Percentiles rank a stretch among this genome's conserved stretches.
These are phyloP conservation scores for Eupsilia transversa DNA, from an alignment of 2,888 invertebrate genomes.

Conservation along the genomic window DNA sequence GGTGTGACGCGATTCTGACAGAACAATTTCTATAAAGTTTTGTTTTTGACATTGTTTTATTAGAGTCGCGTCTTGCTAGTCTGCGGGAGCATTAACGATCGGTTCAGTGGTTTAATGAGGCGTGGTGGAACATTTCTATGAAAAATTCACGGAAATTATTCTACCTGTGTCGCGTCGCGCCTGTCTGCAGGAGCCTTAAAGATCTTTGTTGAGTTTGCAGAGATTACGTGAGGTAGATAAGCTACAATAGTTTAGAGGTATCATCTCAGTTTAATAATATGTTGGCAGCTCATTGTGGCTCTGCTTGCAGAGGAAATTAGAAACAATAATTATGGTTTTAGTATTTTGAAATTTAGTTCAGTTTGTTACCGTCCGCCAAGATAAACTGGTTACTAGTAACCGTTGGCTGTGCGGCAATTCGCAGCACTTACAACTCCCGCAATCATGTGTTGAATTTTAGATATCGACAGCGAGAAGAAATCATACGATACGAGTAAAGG, in stretches of 20 bases:
- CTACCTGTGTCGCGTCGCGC: too few relatives aligned
- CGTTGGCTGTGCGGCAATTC: not conserved
- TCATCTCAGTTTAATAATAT: not conserved
- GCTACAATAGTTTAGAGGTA: slow-evolving; percentile 8
- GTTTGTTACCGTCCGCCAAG: too few relatives aligned
- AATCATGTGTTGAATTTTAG: slow-evolving; percentile 38
- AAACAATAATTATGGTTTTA: not conserved
- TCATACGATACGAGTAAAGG: slow-evolving; percentile 13
- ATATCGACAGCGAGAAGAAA: slow-evolving; percentile 30
- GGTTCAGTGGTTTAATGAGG: too few relatives aligned
- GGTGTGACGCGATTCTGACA: too few relatives aligned
- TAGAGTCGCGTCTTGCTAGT: too few relatives aligned
- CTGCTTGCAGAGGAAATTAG: not conserved
- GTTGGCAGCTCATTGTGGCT: not conserved
- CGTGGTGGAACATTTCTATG: too few relatives aligned
- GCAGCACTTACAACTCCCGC: not conserved
- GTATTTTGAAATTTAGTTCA: not conserved
- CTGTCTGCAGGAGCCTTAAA: too few relatives aligned
- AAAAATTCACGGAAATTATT: too few relatives aligned
- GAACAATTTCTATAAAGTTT: too few relatives aligned
- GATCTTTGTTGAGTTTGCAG: not conserved
- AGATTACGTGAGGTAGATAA: not conserved
- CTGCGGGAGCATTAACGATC: too few relatives aligned
- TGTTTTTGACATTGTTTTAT: too few relatives aligned
- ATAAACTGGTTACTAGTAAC: not conserved